phyloP scores from a whole-genome alignment of 1,140 invertebrate species.

The Drosophila ficusphila region DNA sequence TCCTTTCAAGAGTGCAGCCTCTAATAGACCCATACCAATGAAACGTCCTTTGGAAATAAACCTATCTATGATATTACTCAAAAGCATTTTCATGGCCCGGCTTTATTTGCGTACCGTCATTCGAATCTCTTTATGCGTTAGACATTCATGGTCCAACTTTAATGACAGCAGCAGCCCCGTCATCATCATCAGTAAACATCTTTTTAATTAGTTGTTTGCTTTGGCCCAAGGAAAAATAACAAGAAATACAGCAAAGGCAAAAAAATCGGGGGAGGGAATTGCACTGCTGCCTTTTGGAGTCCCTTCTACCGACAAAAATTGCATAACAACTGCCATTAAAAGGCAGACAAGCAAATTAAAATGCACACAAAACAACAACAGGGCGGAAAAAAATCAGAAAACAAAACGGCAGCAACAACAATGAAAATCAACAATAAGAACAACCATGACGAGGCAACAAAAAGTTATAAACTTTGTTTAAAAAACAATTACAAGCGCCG shows the following conservation, averaged over 20 bases:
- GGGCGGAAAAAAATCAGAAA: conserved; percentile 12
- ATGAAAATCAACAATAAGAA: conserved; percentile 34
- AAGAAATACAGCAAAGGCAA: conserved; percentile 13
- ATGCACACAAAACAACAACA: conserved; percentile 35
- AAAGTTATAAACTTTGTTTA: conserved; percentile 78
- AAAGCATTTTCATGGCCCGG: conserved; percentile 1
- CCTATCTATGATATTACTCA: neutral
- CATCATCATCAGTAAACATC: conserved; percentile 45
- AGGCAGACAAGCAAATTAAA: conserved; percentile 79
- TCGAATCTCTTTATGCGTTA: neutral
- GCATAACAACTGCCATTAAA: conserved; percentile 76
- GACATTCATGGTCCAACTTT: conserved; percentile 29
- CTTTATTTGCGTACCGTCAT: conserved; percentile 13
- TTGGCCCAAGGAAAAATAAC: conserved; percentile 30
- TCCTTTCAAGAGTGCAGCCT: neutral
- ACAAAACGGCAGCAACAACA: conserved; percentile 24
- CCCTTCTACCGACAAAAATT: conserved; percentile 54
- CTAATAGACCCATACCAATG: conserved; percentile 12
- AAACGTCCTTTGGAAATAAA: neutral
- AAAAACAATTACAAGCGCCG: conserved; percentile 67
- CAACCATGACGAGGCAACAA: conserved; percentile 46
- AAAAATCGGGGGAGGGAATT: conserved; percentile 30
- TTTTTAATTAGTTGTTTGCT: conserved; percentile 71
- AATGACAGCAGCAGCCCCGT: conserved; percentile 23
- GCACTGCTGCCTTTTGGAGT: conserved; percentile 56